Evolutionary conservation across 2,797 vertebrate genomes (phyloP).

Genomic region (Sitta carolinensis): DNA sequence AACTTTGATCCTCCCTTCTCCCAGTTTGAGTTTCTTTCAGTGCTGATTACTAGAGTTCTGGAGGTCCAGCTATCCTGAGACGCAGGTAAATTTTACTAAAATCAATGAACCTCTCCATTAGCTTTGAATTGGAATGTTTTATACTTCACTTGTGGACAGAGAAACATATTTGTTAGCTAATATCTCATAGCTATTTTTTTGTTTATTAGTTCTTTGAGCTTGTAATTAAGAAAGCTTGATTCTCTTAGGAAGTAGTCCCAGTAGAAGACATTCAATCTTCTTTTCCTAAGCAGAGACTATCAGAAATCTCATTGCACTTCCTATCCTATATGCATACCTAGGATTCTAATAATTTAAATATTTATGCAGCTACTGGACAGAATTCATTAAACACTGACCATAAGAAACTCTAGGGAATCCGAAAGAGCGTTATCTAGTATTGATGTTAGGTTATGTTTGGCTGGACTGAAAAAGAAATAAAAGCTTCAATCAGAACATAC

Average conservation of each 20-base stretch:
- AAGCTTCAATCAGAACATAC: neutral
- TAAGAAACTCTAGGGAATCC: neutral
- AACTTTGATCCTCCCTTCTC: neutral
- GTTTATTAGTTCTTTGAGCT: neutral
- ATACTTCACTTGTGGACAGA: neutral
- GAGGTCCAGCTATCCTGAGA: neutral
- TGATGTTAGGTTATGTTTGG: neutral
- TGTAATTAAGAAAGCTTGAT: neutral
- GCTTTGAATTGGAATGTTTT: neutral
- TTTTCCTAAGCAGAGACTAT: neutral
- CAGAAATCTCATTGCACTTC: neutral
- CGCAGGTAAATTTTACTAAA: neutral
- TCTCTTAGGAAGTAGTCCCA: neutral
- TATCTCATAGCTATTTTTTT: neutral
- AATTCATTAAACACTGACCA: neutral
- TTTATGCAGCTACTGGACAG: neutral
- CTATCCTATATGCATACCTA: neutral
- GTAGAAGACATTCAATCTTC: neutral
- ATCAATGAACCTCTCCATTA: neutral
- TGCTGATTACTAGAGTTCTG: neutral
- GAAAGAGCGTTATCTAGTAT: neutral
- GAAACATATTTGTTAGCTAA: neutral
- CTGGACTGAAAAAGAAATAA: neutral
- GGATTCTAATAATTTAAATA: neutral
- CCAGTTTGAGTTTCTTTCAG: neutral